Base-by-base conservation (phyloP, 2,888 invertebrate species). In the Augochlorella aurata region DNA sequence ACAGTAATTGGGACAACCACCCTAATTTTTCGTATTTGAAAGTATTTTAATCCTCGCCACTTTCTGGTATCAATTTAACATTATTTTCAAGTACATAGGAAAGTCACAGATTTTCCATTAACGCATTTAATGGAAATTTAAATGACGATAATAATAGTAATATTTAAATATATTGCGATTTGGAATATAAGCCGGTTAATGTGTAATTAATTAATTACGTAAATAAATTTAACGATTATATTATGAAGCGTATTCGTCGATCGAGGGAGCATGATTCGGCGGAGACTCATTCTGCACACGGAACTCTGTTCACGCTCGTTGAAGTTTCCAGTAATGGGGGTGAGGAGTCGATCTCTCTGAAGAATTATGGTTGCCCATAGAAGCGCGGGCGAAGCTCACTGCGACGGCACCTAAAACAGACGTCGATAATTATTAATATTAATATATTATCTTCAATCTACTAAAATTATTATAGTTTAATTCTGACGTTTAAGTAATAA, bases 251-350 rank as follows among this genome's bases (percentile, higher is more conserved):
- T 49, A 61, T 69, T 61, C 61, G 16, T 2, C 21, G 5, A 12
- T 29, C 24, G 18, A 29, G 49, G 14, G 21, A 7, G 68, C 9
- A 49, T 16, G n/a, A 10, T 52, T 24, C 21, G 8, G 10, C 24
- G 65, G 68, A 69, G 70, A 73, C 44, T 71, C 63, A 52, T 67
- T 47, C 66, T 12, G 24, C 45, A 52, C 21, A 21, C 74, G 49
- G 21, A 61, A 69, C 75, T 77, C 38, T 71, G 79, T 77, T 84
- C 82, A 75, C 83, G 83, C 87, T 89, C 89, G 85, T 90, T 90
- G 88, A 91, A 91, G 82, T 89, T 90, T 86, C 90, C 88, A 61
- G 81, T 45, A 61, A 75, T 70, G 73, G 68, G 54, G 21, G 66
- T 18, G 21, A 9, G 65, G 47, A n/a, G 45, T 83, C 47, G 78